Conservation (phyloP, 2,113 vertebrate genomes). For the Patagioenas fasciata region DNA sequence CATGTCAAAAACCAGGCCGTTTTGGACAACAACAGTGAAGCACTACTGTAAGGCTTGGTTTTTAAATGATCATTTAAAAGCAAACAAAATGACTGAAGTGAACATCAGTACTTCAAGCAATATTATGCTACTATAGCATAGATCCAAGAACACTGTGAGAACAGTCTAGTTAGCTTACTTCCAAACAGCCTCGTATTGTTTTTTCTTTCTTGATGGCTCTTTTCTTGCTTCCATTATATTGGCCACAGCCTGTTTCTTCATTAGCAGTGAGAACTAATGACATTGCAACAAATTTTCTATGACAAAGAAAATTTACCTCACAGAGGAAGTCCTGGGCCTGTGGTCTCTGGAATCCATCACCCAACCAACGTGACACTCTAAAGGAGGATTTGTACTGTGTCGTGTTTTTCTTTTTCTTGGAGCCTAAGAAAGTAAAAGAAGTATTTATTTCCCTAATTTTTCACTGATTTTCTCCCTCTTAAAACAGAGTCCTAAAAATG, state of each 20-base stretch:
- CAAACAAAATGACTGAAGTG: not conserved
- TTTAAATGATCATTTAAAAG: not conserved
- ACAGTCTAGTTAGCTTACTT: not conserved
- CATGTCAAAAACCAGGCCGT: not conserved
- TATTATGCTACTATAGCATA: not conserved
- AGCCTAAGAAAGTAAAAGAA: slow-evolving; percentile 74
- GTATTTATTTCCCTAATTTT: slow-evolving; percentile 49
- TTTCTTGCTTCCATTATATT: not conserved
- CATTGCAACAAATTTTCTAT: not conserved
- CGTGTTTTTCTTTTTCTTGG: slow-evolving; percentile 93
- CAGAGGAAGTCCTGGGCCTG: slow-evolving; percentile 82
- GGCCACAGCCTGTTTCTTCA: not conserved
- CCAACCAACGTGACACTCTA: slow-evolving; percentile 93
- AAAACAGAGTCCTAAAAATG: not conserved
- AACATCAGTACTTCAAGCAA: not conserved
- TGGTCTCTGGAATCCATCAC: slow-evolving; percentile 96
- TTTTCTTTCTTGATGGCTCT: not conserved
- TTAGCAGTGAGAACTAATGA: not conserved
- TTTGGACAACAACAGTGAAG: not conserved
- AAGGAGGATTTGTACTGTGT: slow-evolving; percentile 89
- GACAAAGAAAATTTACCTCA: slow-evolving; percentile 79
- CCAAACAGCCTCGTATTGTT: not conserved
- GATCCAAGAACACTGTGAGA: not conserved
- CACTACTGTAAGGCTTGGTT: not conserved
- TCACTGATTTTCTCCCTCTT: not conserved